phyloP scores from a whole-genome alignment of 2,113 vertebrate species.

The Callopanchax toddi region DNA sequence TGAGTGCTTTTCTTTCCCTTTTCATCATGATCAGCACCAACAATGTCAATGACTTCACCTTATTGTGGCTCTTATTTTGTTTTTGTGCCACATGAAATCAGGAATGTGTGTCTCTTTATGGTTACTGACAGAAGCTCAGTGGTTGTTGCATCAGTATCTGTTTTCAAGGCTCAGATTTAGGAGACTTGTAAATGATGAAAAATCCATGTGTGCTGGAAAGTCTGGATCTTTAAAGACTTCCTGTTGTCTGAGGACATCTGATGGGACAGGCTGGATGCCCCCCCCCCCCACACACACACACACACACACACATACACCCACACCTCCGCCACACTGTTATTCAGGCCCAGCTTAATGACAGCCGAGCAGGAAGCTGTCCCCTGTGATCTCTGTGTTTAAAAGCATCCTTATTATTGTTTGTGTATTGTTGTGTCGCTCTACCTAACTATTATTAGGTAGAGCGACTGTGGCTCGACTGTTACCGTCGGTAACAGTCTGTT shows the following conservation, averaged over 20 bases:
- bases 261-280: constrained; percentile 56
- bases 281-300: no score
- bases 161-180: constrained; percentile 31
- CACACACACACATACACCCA: no score
- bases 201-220: no score
- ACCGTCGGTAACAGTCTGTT: background rate
- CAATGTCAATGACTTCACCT: constrained; percentile 53
- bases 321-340: constrained; percentile 64
- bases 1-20: constrained; percentile 58
- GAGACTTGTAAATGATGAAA: constrained; percentile 59
- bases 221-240: constrained; percentile 73
- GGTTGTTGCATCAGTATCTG: no score
- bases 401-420: constrained; percentile 62
- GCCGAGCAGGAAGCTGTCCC: constrained; percentile 60
- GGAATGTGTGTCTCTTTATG: constrained; percentile 33
- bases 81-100: constrained; percentile 35
- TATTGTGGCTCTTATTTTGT: constrained; percentile 41
- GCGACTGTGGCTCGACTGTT: constrained; percentile 18
- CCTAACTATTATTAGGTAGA: constrained; percentile 65
- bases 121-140: no score
- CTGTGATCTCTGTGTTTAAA: constrained; percentile 70
- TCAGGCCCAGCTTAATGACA: constrained; percentile 67
- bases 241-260: constrained; percentile 73
- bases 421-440: constrained; percentile 59
- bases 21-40: constrained; percentile 66